These are phyloP conservation scores for Andrena bicolor DNA, from an alignment of 2,888 invertebrate species.

Conservation along the genomic window DNA sequence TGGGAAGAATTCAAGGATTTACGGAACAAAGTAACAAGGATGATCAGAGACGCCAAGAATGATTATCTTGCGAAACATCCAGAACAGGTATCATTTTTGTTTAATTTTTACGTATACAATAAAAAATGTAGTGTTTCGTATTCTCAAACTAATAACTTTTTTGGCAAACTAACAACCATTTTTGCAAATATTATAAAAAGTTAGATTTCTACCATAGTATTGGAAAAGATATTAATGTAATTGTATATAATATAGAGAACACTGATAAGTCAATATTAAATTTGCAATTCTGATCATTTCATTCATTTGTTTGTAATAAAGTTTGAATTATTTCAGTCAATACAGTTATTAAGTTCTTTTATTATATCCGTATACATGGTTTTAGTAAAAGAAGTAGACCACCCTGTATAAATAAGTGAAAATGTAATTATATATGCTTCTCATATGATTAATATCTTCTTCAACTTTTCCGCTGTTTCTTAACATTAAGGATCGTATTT, in stretches of 20 bases:
- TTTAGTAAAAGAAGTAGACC: conserved; percentile 36
- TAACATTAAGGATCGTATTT: conserved; percentile 34
- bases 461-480: conserved; percentile 24
- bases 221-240: conserved; percentile 15
- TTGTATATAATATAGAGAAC: neutral
- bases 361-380: conserved; percentile 4
- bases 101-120: conserved; percentile 16
- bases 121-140: conserved; percentile 1
- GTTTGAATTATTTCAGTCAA: neutral
- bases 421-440: conserved; percentile 7
- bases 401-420: conserved; percentile 57
- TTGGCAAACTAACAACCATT: neutral
- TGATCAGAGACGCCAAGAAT: conserved; percentile 84
- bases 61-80: conserved; percentile 82
- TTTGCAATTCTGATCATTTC: conserved; percentile 5
- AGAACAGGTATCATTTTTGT: conserved; percentile 79
- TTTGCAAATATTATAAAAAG: neutral
- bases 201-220: conserved; percentile 9
- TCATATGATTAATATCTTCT: conserved; percentile 26
- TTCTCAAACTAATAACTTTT: conserved; percentile 20
- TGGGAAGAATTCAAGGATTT: conserved; percentile 84
- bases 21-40: conserved; percentile 83
- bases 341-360: neutral
- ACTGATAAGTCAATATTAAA: neutral
- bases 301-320: conserved; percentile 8